Base-by-base conservation (phyloP, 1,140 invertebrate genomes). In the Aphis craccivora region DNA sequence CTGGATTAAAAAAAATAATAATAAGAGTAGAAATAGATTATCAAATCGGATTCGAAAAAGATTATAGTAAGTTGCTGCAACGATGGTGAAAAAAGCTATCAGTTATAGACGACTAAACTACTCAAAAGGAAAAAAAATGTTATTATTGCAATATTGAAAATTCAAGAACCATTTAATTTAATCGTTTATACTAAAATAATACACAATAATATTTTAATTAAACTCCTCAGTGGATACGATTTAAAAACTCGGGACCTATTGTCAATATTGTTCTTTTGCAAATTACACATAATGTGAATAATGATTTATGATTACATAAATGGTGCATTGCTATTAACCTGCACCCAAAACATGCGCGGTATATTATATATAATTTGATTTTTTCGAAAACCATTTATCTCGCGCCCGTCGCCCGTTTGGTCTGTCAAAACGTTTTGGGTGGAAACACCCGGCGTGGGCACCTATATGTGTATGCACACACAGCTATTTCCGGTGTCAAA, bases 401-500 rank as follows among this genome's bases (percentile, higher is more conserved):
- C 22, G 30, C 23, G 30, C 89, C 89, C 53, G 37, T 22, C 67
- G 30, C 53, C 20, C 55, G 53, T 90, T 90, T 40, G 89, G 89
- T 67, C 25, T 67, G 89, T 67, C 89, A 90, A 90, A 90, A 90
- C 30, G 43, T 43, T 43, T 67, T 18, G 51, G 25, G 43, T 22
- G 89, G 30, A 60, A 90, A 90, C 89, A 90, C 89, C 88, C n/a
- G 90, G 90, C 37, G 37, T 48, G 18, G 18, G 48, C 18, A 43
- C 40, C 11, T 35, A 76, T n/a, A 51, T 45, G 3, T 0, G 9
- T 14, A n/a, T n/a, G 14, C 14, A 67, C 30, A 35, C 60, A 76
- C 30, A 18, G 60, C 60, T 67, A 67, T 90, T 90, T 90, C 89
- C 76, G 91, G 91, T 93, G 91, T 93, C 91, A 53, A 83, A 55